Conservation (phyloP, 2,888 invertebrate species). For the Amorpha juglandis region DNA sequence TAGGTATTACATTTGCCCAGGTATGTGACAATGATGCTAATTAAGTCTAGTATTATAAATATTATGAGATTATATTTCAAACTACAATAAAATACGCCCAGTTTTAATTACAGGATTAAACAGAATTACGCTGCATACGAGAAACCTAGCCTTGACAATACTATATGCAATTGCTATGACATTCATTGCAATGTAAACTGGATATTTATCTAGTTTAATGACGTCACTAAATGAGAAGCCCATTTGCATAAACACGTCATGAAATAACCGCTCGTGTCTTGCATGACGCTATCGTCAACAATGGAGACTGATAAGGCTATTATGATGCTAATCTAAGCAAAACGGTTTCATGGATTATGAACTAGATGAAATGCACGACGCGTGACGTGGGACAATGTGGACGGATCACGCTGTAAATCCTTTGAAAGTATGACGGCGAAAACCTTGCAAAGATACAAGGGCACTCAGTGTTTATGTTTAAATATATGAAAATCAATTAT, state of each 20-base stretch:
- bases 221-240: conserved; percentile 26
- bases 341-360: conserved; percentile 13
- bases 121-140: background rate
- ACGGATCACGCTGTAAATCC: conserved; percentile 59
- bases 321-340: conserved; percentile 42
- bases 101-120: no score
- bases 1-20: no score
- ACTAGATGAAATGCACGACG: conserved; percentile 33
- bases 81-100: no score
- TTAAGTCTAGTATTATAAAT: no score
- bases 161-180: conserved; percentile 5
- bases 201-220: background rate
- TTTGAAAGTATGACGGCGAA: conserved; percentile 49
- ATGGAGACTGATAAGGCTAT: conserved; percentile 37
- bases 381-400: conserved; percentile 55
- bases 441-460: background rate
- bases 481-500: background rate
- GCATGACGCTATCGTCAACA: conserved; percentile 33
- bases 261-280: conserved; percentile 14
- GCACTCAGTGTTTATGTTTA: background rate
- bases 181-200: background rate
- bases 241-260: conserved; percentile 22
- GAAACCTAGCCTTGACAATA: background rate
- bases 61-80: no score
- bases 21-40: no score